phyloP scores from a whole-genome alignment of 2,888 invertebrate species.

The Cistogaster globosa region DNA sequence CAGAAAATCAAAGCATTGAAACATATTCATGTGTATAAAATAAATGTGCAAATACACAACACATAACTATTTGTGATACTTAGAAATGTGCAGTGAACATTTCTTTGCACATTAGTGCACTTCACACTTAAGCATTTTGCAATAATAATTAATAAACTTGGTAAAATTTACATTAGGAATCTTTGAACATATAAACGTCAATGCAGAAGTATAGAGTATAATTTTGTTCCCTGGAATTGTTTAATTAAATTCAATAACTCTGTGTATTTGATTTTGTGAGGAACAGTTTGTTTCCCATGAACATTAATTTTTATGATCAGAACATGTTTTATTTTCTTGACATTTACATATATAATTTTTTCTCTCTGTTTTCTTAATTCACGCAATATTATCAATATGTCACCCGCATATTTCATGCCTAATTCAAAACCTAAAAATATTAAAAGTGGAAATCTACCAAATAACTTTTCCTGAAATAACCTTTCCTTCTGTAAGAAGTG shows the following conservation, averaged over 20 bases:
- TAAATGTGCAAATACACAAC: too few relatives aligned
- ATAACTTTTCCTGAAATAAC: slow-evolving; percentile 42
- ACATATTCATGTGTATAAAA: background rate
- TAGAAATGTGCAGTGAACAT: slow-evolving; percentile 25
- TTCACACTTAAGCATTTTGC: slow-evolving; percentile 27
- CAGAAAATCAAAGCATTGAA: slow-evolving; percentile 1
- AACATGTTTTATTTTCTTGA: too few relatives aligned
- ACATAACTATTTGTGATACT: too few relatives aligned
- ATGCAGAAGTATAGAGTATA: too few relatives aligned
- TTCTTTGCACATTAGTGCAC: slow-evolving; percentile 36
- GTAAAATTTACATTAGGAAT: background rate
- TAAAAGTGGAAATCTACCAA: slow-evolving; percentile 1
- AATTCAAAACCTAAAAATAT: slow-evolving; percentile 50
- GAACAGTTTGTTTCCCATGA: too few relatives aligned
- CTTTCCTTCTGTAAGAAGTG: background rate
- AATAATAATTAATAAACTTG: slow-evolving; percentile 36
- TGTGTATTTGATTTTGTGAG: too few relatives aligned
- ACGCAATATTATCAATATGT: slow-evolving; percentile 66
- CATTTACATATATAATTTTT: too few relatives aligned
- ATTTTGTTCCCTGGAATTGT: too few relatives aligned
- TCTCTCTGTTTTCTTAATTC: background rate
- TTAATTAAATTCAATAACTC: too few relatives aligned
- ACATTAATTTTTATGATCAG: too few relatives aligned
- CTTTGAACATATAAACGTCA: too few relatives aligned
- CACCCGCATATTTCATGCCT: slow-evolving; percentile 68